Percentiles rank a stretch among this genome's conserved stretches.
These are phyloP conservation scores for Halichondria panicea DNA, from an alignment of 37 sponge, comb jelly and placozoan genomes.

Conservation along the genomic window DNA sequence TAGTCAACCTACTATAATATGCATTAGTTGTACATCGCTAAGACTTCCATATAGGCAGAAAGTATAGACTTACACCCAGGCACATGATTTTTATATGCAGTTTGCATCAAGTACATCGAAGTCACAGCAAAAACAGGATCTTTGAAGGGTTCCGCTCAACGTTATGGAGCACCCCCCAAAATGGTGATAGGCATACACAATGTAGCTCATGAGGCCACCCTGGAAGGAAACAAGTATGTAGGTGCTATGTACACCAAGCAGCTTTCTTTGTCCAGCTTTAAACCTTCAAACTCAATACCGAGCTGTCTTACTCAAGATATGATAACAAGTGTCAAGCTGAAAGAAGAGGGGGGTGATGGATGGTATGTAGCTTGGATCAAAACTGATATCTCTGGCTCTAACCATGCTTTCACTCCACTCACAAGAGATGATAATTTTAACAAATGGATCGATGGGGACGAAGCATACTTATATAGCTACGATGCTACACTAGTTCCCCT, in stretches of 20 bases:
- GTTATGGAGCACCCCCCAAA: too few relatives aligned
- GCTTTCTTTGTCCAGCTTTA: background rate
- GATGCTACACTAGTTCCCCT: background rate
- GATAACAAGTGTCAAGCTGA: background rate
- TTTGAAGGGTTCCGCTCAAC: too few relatives aligned
- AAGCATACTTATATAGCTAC: background rate
- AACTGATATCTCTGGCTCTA: background rate
- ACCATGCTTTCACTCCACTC: background rate
- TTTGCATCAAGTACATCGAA: too few relatives aligned
- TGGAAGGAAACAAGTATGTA: background rate
- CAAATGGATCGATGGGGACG: background rate
- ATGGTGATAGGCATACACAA: too few relatives aligned
- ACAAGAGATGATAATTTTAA: background rate
- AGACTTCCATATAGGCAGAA: too few relatives aligned
- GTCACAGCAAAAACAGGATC: too few relatives aligned
- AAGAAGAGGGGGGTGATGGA: constrained; percentile 10
- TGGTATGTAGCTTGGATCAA: constrained; percentile 6
- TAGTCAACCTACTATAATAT: too few relatives aligned
- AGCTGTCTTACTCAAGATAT: background rate
- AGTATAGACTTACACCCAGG: too few relatives aligned
- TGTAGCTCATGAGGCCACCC: too few relatives aligned
- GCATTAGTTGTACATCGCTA: too few relatives aligned
- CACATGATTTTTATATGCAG: too few relatives aligned
- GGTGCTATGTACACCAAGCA: background rate
- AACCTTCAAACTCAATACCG: too few relatives aligned